Base-by-base conservation (phyloP, 2,797 vertebrate genomes). In the Acipenser transmontanus region DNA sequence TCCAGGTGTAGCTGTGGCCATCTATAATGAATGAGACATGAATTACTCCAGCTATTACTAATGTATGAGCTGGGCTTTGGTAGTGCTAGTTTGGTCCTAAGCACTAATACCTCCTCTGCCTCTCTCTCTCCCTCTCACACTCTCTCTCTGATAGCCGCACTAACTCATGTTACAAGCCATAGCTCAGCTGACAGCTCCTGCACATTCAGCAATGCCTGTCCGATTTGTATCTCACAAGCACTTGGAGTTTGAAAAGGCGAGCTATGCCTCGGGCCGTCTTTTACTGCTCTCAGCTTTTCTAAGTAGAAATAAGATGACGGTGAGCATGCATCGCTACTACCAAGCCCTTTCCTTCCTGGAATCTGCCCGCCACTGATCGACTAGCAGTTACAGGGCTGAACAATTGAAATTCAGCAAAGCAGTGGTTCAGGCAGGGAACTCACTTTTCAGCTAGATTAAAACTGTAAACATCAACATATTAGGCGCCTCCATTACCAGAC, bases 1-100 rank as follows among this genome's bases (percentile, higher is more conserved):
- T 78, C 74, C 78, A 84, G 79, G 73, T 78, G 79, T 78, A 82
- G 76, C 76, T 65, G 60, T 77, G 71, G 49, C 73, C 75, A 87
- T 88, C 81, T 80, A 87, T 87, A 84, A 88, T 88, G 77, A 86
- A 86, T 86, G 83, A 86, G 83, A 82, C 74, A 66, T 78, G 80
- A 76, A 76, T 76, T 81, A 78, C 81, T 86, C 71, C 71, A 70
- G 74, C 75, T 81, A 77, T 80, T 83, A 79, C 76, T 80, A 87
- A 85, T 87, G 80, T 81, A 86, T 85, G 75, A 81, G 71, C 77
- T 84, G 84, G 82, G 85, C 83, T 82, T 83, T 81, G 79, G 84
- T 80, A 89, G 83, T 81, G 84, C 84, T 70, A 78, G 79, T 81
- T 79, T 82, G 73, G 70, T 76, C 13, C 76, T 80, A 76, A 72